Base-by-base conservation (phyloP, 2,113 vertebrate genomes). In the Falco punctatus region DNA sequence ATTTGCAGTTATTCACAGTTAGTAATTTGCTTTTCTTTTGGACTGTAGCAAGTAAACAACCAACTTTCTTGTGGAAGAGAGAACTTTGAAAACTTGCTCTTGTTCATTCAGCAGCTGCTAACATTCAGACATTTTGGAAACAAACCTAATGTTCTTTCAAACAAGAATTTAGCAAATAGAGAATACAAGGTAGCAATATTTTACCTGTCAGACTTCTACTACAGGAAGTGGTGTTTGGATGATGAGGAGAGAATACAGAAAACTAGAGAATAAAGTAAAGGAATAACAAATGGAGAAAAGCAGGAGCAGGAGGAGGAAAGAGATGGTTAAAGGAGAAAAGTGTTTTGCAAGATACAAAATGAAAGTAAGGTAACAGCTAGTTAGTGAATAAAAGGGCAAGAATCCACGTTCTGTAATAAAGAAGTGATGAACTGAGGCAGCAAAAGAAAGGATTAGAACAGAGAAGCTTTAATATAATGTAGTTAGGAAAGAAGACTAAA, bases 321-420 rank as follows among this genome's bases (percentile, higher is more conserved):
- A 58, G 6, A 59, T 7, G 16, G 65, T 86, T 66, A 62, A 64
- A 75, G 42, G 27, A 92, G 66, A 65, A 73, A 65, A 90, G 82
- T 49, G 10, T n/a, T 95, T 88, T 77, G 66, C 46, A 32, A 46
- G 42, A 81, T 71, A 77, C 52, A 35, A 88, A 93, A 90, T 49
- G 24, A 86, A 95, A 73, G 82, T 30, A 59, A 79, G n/a, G 59
- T 86, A 88, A 67, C 65, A 13, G 61, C 79, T 79, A 49, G 40
- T 70, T 75, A 92, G 81, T 69, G 57, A 93, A 73, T n/a, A 69
- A 57, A 91, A 96, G 89, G 61, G 38, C 86, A 92, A 64, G 51
- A 49, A 33, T 96, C 86, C 84, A 96, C 86, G 72, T 81, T 94
- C 70, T 93, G 42, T 89, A 96, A 94, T 95, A 89, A 95, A 96